Base-by-base conservation (phyloP, 2,888 invertebrate species). In the Lochmaea capreae region DNA sequence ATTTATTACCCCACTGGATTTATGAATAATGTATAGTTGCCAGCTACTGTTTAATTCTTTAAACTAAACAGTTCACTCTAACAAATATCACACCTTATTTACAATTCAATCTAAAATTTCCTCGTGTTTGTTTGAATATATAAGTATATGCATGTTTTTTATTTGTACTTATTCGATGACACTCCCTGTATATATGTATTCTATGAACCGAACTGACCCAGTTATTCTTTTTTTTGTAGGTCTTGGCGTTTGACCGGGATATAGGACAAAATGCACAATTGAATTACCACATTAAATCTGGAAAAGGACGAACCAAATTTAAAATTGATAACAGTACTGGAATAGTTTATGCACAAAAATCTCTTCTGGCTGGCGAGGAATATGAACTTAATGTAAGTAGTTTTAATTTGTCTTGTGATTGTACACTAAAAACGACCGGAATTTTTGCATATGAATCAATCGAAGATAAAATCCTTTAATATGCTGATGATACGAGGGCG, bases 211-310 rank as follows among this genome's bases (percentile, higher is more conserved):
- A 68, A 61, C 52, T 68, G 68, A 68, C 68, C 65, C 18, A 26
- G 18, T 57, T 57, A 6, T 16, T 16, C 33, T n/a, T 68, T 67
- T 70, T 46, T 65, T 77, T 73, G 71, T 78, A 94, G 92, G 94
- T 97, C 78, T 89, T 94, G 78, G 97, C 97, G 14, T 91, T 92
- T 79, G 97, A 98, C 87, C 90, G 90, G 80, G 97, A 98, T 87
- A 89, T 89, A 69, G 96, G 95, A 10, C 91, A 90, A 78, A 97
- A 97, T 88, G 95, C 95, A 70, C 91, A 93, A 80, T 91, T 97
- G 79, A 92, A 92, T 26, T 97, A 97, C 89, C 92, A 93, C 82
- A 92, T 93, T 65, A 93, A 93, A 85, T 93, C 94, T 14, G 95
- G 95, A 14, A 90, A 92, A 78, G 94, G 93, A 67, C 93, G 93